Evolutionary conservation across 2,888 invertebrate genomes (phyloP).

Genomic region (Limnephilus marmoratus): DNA sequence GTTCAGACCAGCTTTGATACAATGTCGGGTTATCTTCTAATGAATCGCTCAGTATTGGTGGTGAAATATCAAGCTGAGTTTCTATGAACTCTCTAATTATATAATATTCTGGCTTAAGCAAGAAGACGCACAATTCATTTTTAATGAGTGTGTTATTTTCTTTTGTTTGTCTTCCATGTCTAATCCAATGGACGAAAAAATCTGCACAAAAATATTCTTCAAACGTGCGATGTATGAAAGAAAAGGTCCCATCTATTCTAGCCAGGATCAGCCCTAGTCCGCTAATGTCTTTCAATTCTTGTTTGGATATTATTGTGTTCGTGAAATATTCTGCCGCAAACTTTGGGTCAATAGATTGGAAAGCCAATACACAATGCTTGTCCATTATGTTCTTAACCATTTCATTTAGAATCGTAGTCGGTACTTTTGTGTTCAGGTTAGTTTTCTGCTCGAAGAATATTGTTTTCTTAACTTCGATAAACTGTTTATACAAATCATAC

Average conservation of each 20-base stretch:
- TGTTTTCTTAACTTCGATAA: not conserved
- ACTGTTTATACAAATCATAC: constrained; percentile 5
- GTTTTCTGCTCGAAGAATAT: constrained; percentile 14
- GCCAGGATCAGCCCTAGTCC: constrained; percentile 4
- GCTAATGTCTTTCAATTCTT: constrained; percentile 12
- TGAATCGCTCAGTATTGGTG: not conserved
- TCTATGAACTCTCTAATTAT: not conserved
- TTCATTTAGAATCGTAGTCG: not conserved
- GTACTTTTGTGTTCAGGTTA: not conserved
- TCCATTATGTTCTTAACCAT: not conserved
- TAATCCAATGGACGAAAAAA: not conserved
- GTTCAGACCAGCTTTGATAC: not conserved
- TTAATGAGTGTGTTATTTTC: not conserved
- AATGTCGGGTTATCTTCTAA: not conserved
- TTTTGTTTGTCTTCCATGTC: not conserved
- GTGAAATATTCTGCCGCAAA: not conserved
- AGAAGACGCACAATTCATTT: not conserved
- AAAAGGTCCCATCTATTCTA: not conserved
- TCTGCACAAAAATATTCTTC: constrained; percentile 7
- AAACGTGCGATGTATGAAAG: constrained; percentile 25
- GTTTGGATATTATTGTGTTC: not conserved
- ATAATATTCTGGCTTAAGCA: not conserved
- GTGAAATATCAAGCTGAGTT: not conserved
- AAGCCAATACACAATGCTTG: not conserved
- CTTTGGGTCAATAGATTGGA: not conserved